phyloP scores from a whole-genome alignment of 2,888 invertebrate species.

The Byasa hedistus region DNA sequence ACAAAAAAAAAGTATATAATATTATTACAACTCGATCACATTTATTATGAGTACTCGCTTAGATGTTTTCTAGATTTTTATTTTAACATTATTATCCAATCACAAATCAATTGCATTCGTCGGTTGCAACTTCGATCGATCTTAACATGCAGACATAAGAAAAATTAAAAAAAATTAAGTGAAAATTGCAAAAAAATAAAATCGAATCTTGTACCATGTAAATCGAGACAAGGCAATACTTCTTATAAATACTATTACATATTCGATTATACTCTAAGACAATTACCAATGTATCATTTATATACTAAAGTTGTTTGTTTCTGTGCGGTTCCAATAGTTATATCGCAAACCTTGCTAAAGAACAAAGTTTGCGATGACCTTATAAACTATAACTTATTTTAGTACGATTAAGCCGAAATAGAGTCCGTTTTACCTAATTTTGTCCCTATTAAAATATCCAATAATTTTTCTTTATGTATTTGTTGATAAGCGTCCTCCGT shows the following conservation, averaged over 20 bases:
- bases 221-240: not conserved
- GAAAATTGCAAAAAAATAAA: not conserved
- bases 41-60: not conserved
- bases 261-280: not conserved
- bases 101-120: not conserved
- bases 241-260: not conserved
- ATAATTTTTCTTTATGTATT: not conserved
- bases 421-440: not conserved
- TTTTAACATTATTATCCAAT: not conserved
- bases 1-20: not conserved
- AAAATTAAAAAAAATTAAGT: not conserved
- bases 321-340: constrained; percentile 1
- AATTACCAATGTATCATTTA: not conserved
- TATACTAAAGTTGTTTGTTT: not conserved
- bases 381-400: not conserved
- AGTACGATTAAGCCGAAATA: not conserved
- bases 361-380: not conserved
- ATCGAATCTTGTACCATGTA: not conserved
- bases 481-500: no score
- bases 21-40: not conserved
- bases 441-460: not conserved
- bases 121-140: not conserved
- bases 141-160: not conserved
- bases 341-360: not conserved
- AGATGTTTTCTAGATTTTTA: no score